Base-by-base conservation (phyloP, 2,113 vertebrate genomes). In the Rana temporaria region DNA sequence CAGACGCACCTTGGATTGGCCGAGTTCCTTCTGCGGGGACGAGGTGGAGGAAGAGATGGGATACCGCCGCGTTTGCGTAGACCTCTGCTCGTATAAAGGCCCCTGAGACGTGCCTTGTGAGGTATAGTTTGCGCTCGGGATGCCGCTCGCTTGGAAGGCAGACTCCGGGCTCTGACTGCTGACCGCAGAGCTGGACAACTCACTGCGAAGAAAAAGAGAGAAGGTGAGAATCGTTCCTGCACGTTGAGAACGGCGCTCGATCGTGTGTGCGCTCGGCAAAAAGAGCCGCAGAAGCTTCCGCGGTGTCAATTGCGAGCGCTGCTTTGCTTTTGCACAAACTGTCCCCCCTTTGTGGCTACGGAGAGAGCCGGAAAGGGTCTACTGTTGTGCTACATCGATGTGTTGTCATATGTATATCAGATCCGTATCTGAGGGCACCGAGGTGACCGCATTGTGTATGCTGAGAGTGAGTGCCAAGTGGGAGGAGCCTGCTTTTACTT, bases 11-110 rank as follows among this genome's bases (percentile, higher is more conserved):
- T 99, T 99, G 88, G 92, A 88, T 88, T 96, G 90, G 93, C 95
- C 94, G 90, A 97, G 90, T 84, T 99, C 97, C 88, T 98, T 99
- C 90, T 98, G 97, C 72, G 98, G 97, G 5, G 81, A 78, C 2
- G 84, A 83, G 69, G 96, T 95, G 52, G 95, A 96, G 84, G 94
- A 94, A 0, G 96, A 96, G 71, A 95, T 94, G 38, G 97, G 96
- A 89, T 97, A 99, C 67, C 96, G 94, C 26, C 96, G 91, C 0
- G 95, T 95, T 90, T 98, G 96, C 73, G 94, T 89, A 19, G 95
- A 90, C 93, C 96, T 96, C 94, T 97, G 97, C n/a, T 99, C 97
- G 0, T 98, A 99, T 87, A 98, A 89, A 79, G 97, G 91, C 88
- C 92, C 93, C 91, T 94, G 94, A 90, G 93, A 90, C 74, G 89